These are phyloP conservation scores for Trypoxylus dichotomus DNA, from an alignment of 1,140 invertebrate genomes.

Conservation along the genomic window DNA sequence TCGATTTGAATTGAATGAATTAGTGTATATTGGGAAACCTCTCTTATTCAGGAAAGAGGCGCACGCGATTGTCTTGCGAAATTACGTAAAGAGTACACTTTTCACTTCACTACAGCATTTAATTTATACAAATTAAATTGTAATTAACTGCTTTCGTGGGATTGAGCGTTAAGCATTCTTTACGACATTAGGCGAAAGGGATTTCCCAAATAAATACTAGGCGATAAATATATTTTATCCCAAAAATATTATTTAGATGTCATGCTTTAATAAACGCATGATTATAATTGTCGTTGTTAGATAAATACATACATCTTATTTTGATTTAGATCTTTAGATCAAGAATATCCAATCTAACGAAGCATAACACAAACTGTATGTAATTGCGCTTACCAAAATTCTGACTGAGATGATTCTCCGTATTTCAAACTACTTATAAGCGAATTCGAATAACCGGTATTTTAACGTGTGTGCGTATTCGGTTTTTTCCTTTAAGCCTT, in stretches of 20 bases:
- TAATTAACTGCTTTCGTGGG: not conserved
- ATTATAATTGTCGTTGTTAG: not conserved
- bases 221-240: too few species aligned
- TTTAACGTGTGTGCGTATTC: not conserved
- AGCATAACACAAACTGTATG: not conserved
- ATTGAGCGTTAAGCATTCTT: not conserved
- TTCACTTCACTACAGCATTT: slow-evolving; percentile 18
- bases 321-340: not conserved
- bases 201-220: not conserved
- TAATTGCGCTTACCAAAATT: not conserved
- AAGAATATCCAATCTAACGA: not conserved
- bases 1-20: not conserved
- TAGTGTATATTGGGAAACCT: not conserved
- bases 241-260: not conserved
- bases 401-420: not conserved
- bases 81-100: slow-evolving; percentile 20
- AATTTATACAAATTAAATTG: slow-evolving; percentile 1
- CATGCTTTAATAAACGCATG: not conserved
- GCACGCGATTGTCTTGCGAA: slow-evolving; percentile 1
- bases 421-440: not conserved
- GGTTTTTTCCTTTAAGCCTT: not conserved
- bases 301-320: not conserved
- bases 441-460: not conserved
- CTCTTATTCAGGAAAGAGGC: not conserved
- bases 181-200: not conserved